Evolutionary conservation across 2,797 vertebrate genomes (phyloP).

Genomic region (Chelonia mydas): DNA sequence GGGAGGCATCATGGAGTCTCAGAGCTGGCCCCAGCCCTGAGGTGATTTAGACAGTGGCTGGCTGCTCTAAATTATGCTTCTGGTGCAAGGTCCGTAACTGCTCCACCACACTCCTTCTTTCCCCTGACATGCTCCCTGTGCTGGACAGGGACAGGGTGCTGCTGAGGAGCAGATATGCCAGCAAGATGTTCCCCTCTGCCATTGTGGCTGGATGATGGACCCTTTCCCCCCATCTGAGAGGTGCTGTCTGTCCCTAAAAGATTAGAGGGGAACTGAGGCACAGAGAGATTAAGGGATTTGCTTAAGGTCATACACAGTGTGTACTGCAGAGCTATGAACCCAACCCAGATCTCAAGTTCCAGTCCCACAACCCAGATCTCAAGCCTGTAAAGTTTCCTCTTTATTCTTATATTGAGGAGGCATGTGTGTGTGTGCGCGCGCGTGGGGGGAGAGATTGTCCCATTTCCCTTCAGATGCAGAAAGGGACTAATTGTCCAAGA

Average conservation of each 20-base stretch:
- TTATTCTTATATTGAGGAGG: neutral
- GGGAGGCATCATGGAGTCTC: neutral
- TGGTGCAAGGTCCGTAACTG: neutral
- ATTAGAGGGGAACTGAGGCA: neutral
- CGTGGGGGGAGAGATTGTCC: no score
- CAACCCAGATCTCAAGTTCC: neutral
- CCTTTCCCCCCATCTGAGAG: neutral
- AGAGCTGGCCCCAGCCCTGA: neutral
- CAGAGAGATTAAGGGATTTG: neutral
- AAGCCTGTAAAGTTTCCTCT: neutral
- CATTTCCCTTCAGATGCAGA: neutral
- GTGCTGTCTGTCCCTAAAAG: neutral
- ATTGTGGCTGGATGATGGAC: neutral
- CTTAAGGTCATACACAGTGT: neutral
- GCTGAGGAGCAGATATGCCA: neutral
- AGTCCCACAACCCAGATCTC: neutral
- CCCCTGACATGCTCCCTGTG: neutral
- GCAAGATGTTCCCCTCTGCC: neutral
- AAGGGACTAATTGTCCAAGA: neutral
- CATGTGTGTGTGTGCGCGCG: no score
- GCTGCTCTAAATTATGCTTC: neutral
- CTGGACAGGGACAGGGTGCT: neutral
- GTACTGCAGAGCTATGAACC: neutral
- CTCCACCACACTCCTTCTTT: neutral
- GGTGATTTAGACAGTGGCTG: neutral